These are phyloP conservation scores for Alaudala cheleensis DNA, from an alignment of 2,113 vertebrate species.

Conservation along the genomic window DNA sequence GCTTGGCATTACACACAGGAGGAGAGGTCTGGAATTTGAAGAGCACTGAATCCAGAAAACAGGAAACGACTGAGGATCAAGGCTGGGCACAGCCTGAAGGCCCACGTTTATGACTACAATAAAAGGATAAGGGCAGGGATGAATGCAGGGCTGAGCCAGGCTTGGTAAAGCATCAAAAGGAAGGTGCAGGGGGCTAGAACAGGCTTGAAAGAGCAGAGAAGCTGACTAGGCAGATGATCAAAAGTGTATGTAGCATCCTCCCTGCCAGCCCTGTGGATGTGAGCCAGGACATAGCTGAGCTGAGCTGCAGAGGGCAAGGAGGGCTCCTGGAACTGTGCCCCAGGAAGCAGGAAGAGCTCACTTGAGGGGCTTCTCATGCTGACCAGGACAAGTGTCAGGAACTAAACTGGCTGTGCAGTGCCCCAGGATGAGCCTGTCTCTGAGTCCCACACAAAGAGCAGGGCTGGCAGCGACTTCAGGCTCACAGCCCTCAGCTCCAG, in stretches of 20 bases:
- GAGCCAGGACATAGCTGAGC: background rate
- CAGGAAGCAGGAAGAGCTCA: background rate
- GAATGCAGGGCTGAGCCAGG: conserved; percentile 24
- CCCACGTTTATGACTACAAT: background rate
- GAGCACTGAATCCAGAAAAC: conserved; percentile 30
- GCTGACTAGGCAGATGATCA: conserved; percentile 50
- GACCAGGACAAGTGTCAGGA: background rate
- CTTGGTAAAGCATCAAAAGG: conserved; percentile 53
- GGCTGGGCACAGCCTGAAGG: conserved; percentile 43
- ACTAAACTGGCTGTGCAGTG: accelerated
- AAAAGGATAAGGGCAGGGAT: conserved; percentile 50
- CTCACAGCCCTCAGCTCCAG: background rate
- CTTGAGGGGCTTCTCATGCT: background rate
- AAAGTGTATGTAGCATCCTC: conserved; percentile 9
- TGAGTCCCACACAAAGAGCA: background rate
- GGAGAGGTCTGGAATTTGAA: conserved; percentile 35
- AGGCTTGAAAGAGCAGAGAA: conserved; percentile 37
- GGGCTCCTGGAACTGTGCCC: background rate
- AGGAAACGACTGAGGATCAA: conserved; percentile 56
- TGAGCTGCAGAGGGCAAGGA: background rate
- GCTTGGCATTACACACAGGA: background rate
- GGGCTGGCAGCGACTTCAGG: background rate
- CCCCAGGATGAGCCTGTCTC: background rate
- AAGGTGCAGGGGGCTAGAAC: conserved; percentile 43
- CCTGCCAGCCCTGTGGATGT: background rate